Percentiles rank a stretch among this genome's conserved stretches.
phyloP scores from a whole-genome alignment of 1,140 invertebrate genomes.

The Heliothis virescens region DNA sequence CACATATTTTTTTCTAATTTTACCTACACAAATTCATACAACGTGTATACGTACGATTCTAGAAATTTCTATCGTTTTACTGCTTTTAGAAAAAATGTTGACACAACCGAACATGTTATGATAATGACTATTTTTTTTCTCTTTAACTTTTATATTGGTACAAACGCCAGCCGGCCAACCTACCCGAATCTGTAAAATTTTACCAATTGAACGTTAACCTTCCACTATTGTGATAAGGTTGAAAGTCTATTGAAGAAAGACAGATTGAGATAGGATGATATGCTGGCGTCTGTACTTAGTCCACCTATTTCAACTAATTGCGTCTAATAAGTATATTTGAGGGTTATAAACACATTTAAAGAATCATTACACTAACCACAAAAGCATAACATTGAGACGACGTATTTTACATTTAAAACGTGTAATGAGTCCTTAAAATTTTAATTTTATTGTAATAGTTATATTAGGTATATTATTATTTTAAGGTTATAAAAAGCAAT shows the following conservation, averaged over 20 bases:
- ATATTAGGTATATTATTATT: too few relatives aligned
- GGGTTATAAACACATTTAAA: constrained; percentile 15
- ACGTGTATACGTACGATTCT: constrained; percentile 63
- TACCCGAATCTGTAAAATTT: too few relatives aligned
- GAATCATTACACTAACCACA: constrained; percentile 40
- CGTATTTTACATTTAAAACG: neutral
- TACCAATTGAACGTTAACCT: too few relatives aligned
- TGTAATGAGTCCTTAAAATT: constrained; percentile 40
- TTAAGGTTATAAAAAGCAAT: neutral
- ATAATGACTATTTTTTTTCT: constrained; percentile 47
- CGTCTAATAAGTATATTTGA: constrained; percentile 33
- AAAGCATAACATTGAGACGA: constrained; percentile 44
- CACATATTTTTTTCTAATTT: constrained; percentile 57
- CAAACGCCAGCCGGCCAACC: too few relatives aligned
- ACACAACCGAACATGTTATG: constrained; percentile 62
- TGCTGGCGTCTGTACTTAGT: neutral
- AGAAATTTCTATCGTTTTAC: constrained; percentile 29
- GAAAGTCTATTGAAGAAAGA: too few relatives aligned
- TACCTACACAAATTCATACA: constrained; percentile 62
- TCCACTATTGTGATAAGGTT: too few relatives aligned
- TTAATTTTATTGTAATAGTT: constrained; percentile 26
- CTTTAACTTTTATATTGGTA: constrained; percentile 19
- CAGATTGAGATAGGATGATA: too few relatives aligned
- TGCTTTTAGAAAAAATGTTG: constrained; percentile 54
- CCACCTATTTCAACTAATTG: constrained; percentile 41